Percentiles rank a stretch among this genome's conserved stretches.
These are phyloP conservation scores for Lamprotornis superbus DNA, from an alignment of 2,113 vertebrate species.

Conservation along the genomic window DNA sequence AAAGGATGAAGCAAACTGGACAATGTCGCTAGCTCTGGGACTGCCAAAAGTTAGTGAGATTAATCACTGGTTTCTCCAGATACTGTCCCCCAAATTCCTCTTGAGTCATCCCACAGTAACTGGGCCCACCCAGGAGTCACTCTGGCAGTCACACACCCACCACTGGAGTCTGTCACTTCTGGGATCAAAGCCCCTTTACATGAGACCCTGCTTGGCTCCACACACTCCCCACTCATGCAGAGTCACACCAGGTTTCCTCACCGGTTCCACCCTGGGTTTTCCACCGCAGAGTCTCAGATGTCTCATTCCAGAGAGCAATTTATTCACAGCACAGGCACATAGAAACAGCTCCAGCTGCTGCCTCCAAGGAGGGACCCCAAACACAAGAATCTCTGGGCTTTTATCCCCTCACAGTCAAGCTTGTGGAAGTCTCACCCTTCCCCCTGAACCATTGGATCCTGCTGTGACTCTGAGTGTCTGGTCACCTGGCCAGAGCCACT, in stretches of 20 bases:
- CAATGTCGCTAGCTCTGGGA: neutral
- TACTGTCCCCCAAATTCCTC: neutral
- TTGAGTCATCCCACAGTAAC: neutral
- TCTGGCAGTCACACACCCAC: neutral
- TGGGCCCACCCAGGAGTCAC: neutral
- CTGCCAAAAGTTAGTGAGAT: neutral
- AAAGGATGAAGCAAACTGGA: neutral
- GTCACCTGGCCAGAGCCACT: neutral
- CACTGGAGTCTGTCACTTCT: neutral
- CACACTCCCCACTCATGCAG: neutral
- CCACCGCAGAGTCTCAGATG: too few relatives aligned
- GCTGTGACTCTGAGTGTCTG: neutral
- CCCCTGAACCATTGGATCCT: neutral
- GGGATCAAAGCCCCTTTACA: neutral
- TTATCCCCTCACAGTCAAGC: neutral
- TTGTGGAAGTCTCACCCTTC: neutral
- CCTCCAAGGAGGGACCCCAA: rapidly evolving
- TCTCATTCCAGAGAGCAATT: neutral
- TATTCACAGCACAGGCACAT: neutral
- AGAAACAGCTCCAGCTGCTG: neutral
- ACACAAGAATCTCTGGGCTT: neutral
- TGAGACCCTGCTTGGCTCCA: neutral
- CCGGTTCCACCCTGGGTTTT: neutral
- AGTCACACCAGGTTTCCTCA: neutral
- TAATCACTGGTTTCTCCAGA: neutral